Evolutionary conservation across 92 coral and sea anemone genomes (phyloP).

Genomic region (Palythoa heliodiscus): DNA sequence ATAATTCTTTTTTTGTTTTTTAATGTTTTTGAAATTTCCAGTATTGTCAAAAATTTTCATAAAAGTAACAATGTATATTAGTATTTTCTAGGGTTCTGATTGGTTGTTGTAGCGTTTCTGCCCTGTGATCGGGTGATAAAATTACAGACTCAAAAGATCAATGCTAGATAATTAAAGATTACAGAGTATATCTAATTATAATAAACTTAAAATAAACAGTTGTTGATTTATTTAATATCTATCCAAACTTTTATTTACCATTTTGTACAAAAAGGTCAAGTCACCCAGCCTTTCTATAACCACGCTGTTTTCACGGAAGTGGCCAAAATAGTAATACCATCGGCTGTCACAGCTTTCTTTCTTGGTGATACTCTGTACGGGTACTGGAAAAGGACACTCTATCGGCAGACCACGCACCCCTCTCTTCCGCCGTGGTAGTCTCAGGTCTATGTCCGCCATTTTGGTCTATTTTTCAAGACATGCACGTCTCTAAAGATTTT

Average conservation of each 20-base stretch:
- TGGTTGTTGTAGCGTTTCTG: no score
- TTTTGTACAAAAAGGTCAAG: constrained; percentile 85
- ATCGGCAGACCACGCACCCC: constrained; percentile 68
- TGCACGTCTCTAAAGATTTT: neutral
- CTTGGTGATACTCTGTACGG: constrained; percentile 72
- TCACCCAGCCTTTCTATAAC: constrained; percentile 88
- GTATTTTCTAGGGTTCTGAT: no score
- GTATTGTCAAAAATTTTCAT: no score
- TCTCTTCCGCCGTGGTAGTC: constrained; percentile 83
- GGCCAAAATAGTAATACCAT: constrained; percentile 92
- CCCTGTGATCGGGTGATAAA: no score
- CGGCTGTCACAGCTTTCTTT: constrained; percentile 62
- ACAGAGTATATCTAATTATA: neutral
- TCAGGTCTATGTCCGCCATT: constrained; percentile 77
- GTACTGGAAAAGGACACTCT: constrained; percentile 92
- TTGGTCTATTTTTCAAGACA: constrained; percentile 40
- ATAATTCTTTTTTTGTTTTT: no score
- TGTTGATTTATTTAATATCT: no score
- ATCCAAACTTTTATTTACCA: constrained; percentile 53
- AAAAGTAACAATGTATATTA: no score
- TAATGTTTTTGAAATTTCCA: no score
- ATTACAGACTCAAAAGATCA: no score
- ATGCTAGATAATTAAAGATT: no score
- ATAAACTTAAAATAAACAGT: neutral
- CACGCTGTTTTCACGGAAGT: constrained; percentile 80